Base-by-base conservation (phyloP, 2,113 vertebrate genomes). In the Strigops habroptila region DNA sequence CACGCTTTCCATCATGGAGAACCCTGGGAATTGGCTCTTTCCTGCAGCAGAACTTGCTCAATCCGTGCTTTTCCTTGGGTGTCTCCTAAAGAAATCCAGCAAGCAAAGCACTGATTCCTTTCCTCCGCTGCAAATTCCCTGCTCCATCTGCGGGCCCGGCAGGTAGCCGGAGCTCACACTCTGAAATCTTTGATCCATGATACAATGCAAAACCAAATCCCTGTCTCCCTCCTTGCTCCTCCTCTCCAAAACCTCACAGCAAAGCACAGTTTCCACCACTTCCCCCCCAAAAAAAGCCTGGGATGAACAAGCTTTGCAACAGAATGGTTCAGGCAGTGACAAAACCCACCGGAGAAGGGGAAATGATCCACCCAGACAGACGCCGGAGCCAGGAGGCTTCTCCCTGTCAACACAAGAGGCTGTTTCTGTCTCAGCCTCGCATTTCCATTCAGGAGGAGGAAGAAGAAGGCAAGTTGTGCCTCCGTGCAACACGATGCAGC, bases 101-200 rank as follows among this genome's bases (percentile, higher is more conserved):
- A 17, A 67, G 75, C 76, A 22, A 22, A 53, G 49, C 77, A 62
- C 77, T 4, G 27, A 23, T 13, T 75, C 25, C 22, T 30, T 21
- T 1, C 57, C 46, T 2, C 12, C 24, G 0, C 41, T 21, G 75
- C 43, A 21, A 57, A 77, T 37, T 30, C 52, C 90, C 9, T 0
- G 2, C 63, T 65, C 71, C 85, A 76, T 67, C 88, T 44, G 82
- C 1, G 2, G 65, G 5, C 55, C 48, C 28, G 3, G 80, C 86
- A 60, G 78, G 87, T 25, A 12, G 33, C 25, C 3, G 7, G 33
- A 57, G 76, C 67, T 68, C 81, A 7, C 14, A 21, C 27, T 12
- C 31, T 2, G 0, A 43, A 43, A n/a, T 6, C 80, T 43, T 3
- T 27, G 15, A 15, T 6, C 8, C 2, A 43, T 1, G 3, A 19